Percentiles rank a stretch among this genome's conserved stretches.
phyloP scores from a whole-genome alignment of 2,888 invertebrate species.

The Cheilosia urbana region DNA sequence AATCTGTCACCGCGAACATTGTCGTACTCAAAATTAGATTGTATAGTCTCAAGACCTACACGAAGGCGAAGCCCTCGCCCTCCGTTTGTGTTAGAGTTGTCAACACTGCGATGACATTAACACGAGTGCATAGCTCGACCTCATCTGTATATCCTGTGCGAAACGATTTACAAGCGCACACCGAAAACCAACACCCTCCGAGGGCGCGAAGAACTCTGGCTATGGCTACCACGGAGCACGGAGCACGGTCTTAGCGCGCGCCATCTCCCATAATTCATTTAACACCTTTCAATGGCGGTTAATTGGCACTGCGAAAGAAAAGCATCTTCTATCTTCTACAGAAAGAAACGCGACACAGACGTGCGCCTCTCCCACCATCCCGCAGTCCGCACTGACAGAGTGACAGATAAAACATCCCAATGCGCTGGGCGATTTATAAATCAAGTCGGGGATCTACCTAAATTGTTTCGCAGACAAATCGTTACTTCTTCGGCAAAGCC shows the following conservation, averaged over 20 bases:
- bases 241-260: constrained; percentile 39
- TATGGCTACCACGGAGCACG: constrained; percentile 11
- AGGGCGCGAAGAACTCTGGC: not conserved
- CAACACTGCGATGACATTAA: constrained; percentile 66
- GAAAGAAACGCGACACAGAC: constrained; percentile 5
- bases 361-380: constrained; percentile 11
- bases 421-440: constrained; percentile 49
- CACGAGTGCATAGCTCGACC: constrained; percentile 46
- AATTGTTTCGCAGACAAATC: constrained; percentile 72
- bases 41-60: constrained; percentile 24
- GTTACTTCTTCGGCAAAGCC: constrained; percentile 15
- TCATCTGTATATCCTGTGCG: constrained; percentile 58
- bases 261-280: constrained; percentile 72
- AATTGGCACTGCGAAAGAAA: constrained; percentile 67
- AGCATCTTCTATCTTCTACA: constrained; percentile 25
- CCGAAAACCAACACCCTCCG: constrained; percentile 28
- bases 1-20: constrained; percentile 52
- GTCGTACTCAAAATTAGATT: constrained; percentile 40
- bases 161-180: constrained; percentile 59
- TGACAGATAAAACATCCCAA: constrained; percentile 60
- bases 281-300: constrained; percentile 73
- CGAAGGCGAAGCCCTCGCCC: constrained; percentile 10
- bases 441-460: constrained; percentile 70
- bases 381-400: no score
- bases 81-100: constrained; percentile 38